These are phyloP conservation scores for Acronicta psi DNA, from an alignment of 2,888 invertebrate genomes.

Conservation along the genomic window DNA sequence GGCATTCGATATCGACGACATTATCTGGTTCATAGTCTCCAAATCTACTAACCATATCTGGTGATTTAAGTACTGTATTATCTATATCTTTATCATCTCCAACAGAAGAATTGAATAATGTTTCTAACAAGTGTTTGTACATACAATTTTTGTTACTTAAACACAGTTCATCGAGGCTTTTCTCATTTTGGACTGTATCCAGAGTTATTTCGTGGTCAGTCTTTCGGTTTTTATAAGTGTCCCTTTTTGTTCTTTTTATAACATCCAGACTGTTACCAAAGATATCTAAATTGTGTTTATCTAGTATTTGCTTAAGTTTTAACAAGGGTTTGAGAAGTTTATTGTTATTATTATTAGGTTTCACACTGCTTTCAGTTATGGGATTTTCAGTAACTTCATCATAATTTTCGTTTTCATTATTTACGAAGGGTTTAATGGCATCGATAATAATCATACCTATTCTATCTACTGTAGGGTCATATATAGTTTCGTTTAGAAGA, in stretches of 20 bases:
- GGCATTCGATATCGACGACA: background rate
- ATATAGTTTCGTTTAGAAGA: background rate
- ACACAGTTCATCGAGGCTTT: background rate
- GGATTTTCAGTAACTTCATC: background rate
- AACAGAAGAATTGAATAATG: background rate
- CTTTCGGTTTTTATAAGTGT: background rate
- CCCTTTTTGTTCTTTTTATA: constrained; percentile 23
- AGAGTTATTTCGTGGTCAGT: too few relatives aligned
- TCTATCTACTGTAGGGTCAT: too few relatives aligned
- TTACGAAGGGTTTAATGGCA: background rate
- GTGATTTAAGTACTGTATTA: too few relatives aligned
- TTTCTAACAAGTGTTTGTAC: background rate
- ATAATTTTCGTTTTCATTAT: background rate
- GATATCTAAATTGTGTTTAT: constrained; percentile 7
- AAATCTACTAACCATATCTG: too few relatives aligned
- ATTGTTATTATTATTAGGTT: background rate
- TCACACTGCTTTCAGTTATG: background rate
- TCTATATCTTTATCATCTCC: too few relatives aligned
- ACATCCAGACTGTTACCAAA: constrained; percentile 13
- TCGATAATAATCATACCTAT: too few relatives aligned
- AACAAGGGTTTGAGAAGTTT: background rate
- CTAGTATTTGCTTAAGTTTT: background rate
- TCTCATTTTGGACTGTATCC: too few relatives aligned
- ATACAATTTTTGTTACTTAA: background rate
- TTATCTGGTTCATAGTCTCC: background rate